These are phyloP conservation scores for Thyatira batis DNA, from an alignment of 2,888 invertebrate genomes.

Conservation along the genomic window DNA sequence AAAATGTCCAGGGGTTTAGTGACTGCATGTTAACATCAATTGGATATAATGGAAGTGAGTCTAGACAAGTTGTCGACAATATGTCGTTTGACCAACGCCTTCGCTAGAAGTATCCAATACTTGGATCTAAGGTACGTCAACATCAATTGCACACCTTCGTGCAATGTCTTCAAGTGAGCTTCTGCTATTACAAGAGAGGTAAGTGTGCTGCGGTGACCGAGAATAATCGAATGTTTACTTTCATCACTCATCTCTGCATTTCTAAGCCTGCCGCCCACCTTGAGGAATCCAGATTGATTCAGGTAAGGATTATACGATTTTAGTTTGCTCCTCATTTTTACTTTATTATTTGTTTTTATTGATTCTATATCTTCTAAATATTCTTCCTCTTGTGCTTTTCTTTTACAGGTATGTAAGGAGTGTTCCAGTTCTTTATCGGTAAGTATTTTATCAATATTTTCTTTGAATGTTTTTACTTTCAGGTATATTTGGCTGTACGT, in stretches of 20 bases:
- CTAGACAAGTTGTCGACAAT: no score
- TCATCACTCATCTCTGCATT: conserved; percentile 12
- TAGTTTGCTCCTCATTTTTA: no score
- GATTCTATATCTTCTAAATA: no score
- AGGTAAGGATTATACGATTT: conserved; percentile 24
- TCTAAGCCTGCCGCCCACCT: conserved; percentile 28
- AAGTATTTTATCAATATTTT: no score
- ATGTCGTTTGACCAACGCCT: conserved; percentile 14
- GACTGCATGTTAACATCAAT: conserved; percentile 7
- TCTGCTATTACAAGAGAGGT: conserved; percentile 21
- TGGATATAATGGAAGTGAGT: no score
- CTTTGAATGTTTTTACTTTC: no score
- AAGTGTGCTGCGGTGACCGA: conserved; percentile 20
- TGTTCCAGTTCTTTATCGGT: no score
- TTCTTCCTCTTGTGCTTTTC: no score
- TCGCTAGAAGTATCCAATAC: conserved; percentile 30
- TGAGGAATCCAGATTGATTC: conserved; percentile 16
- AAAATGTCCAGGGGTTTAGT: conserved; percentile 34
- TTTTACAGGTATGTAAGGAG: no score
- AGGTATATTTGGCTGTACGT: no score
- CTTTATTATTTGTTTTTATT: no score
- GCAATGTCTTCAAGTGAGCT: conserved; percentile 24
- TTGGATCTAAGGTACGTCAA: conserved; percentile 23
- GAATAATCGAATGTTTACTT: conserved; percentile 24
- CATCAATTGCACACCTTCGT: conserved; percentile 29